Percentiles rank a stretch among this genome's conserved stretches.
These are phyloP conservation scores for Heliconius hortense DNA, from an alignment of 2,888 invertebrate species.

Conservation along the genomic window DNA sequence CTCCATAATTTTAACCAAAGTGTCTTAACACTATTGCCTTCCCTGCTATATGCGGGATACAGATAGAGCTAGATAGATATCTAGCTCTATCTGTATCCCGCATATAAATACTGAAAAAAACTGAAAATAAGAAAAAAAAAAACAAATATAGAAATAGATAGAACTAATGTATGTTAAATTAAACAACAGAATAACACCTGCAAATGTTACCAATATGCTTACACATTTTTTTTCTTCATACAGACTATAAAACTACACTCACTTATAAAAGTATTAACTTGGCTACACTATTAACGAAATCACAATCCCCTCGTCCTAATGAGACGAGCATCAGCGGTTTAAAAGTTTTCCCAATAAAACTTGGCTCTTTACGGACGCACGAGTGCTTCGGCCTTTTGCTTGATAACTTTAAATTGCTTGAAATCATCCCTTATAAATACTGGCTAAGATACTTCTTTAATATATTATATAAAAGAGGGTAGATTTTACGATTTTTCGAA, in stretches of 20 bases:
- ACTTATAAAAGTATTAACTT: slow-evolving; percentile 22
- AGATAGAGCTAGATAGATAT: too few relatives aligned
- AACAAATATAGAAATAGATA: too few relatives aligned
- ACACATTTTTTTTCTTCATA: not conserved
- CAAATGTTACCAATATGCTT: not conserved
- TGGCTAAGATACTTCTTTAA: not conserved
- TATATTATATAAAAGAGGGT: slow-evolving; percentile 13
- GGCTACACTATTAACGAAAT: slow-evolving; percentile 23
- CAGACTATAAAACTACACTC: slow-evolving; percentile 3
- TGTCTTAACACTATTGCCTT: too few relatives aligned
- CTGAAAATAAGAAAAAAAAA: too few relatives aligned
- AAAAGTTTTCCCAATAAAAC: slow-evolving; percentile 29
- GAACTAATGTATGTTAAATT: too few relatives aligned
- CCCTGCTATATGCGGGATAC: too few relatives aligned
- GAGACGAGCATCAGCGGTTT: slow-evolving; percentile 13
- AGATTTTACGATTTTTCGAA: slow-evolving; percentile 3
- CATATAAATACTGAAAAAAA: too few relatives aligned
- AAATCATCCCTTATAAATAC: slow-evolving; percentile 37
- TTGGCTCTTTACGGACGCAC: slow-evolving; percentile 25
- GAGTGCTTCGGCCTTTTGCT: slow-evolving; percentile 31
- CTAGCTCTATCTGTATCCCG: too few relatives aligned
- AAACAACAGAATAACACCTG: not conserved
- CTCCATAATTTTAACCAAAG: too few relatives aligned
- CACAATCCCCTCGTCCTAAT: slow-evolving; percentile 22
- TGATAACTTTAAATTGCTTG: slow-evolving; percentile 42